phyloP scores from a whole-genome alignment of 1,140 invertebrate species.

The Orius insidiosus region DNA sequence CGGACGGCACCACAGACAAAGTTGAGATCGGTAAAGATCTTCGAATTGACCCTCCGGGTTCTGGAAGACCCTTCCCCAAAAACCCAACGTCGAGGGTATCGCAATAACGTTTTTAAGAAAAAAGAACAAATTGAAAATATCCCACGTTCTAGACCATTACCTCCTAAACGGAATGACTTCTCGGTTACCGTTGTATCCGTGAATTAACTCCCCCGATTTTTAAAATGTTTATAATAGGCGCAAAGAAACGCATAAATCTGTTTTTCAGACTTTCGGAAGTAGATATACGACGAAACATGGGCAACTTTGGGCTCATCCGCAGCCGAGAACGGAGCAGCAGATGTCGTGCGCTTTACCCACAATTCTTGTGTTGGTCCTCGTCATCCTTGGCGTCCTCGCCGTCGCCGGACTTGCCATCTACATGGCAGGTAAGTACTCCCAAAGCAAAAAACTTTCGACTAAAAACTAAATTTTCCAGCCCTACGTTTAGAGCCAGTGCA shows the following conservation, averaged over 20 bases:
- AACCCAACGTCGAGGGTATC: too few species aligned
- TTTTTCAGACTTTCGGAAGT: slow-evolving; percentile 3
- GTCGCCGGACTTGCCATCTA: slow-evolving; percentile 58
- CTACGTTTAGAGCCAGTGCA: slow-evolving; percentile 29
- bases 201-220: too few species aligned
- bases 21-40: too few species aligned
- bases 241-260: neutral
- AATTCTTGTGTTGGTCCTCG: slow-evolving; percentile 16
- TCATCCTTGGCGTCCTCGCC: slow-evolving; percentile 43
- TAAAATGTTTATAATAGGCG: too few species aligned
- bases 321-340: neutral
- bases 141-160: too few species aligned
- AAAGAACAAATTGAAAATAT: too few species aligned
- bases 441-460: neutral
- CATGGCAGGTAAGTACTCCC: slow-evolving; percentile 41
- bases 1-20: too few species aligned
- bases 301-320: neutral
- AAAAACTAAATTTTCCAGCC: slow-evolving; percentile 25
- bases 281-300: neutral
- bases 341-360: slow-evolving; percentile 15
- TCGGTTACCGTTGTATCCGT: too few species aligned
- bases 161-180: too few species aligned
- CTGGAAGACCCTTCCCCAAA: too few species aligned
- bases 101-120: too few species aligned
- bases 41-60: too few species aligned